These are phyloP conservation scores for Etheostoma spectabile DNA, from an alignment of 2,113 vertebrate species.

Conservation along the genomic window DNA sequence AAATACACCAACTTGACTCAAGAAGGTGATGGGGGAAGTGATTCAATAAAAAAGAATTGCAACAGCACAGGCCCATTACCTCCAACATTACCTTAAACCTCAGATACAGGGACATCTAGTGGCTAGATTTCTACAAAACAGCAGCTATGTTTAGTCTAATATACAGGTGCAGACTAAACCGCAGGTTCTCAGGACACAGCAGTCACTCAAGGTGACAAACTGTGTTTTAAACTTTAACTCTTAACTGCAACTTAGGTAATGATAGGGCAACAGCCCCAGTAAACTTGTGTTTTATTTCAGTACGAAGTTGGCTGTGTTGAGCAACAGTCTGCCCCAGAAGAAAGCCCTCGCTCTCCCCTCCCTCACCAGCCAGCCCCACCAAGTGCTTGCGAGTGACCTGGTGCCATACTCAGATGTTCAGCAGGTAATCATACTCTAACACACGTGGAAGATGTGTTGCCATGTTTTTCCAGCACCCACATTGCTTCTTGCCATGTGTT, in stretches of 20 bases:
- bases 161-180: not conserved
- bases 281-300: conserved; percentile 53
- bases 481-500: not conserved
- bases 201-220: not conserved
- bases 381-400: conserved; percentile 94
- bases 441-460: not conserved
- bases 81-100: not conserved
- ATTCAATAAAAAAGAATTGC: not conserved
- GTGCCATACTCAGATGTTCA: conserved; percentile 93
- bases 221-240: not conserved
- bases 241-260: not conserved
- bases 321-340: conserved; percentile 91
- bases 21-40: not conserved
- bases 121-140: not conserved
- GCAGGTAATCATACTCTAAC: conserved; percentile 84
- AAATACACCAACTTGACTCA: not conserved
- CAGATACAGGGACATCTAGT: not conserved
- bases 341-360: conserved; percentile 90
- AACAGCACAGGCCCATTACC: not conserved
- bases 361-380: conserved; percentile 94
- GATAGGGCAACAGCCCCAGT: not conserved
- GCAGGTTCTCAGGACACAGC: not conserved
- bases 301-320: conserved; percentile 91
- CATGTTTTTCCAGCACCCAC: not conserved
- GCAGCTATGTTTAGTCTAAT: conserved; percentile 12